These are phyloP conservation scores for Spheniscus humboldti DNA, from an alignment of 2,797 vertebrate species.

Conservation along the genomic window DNA sequence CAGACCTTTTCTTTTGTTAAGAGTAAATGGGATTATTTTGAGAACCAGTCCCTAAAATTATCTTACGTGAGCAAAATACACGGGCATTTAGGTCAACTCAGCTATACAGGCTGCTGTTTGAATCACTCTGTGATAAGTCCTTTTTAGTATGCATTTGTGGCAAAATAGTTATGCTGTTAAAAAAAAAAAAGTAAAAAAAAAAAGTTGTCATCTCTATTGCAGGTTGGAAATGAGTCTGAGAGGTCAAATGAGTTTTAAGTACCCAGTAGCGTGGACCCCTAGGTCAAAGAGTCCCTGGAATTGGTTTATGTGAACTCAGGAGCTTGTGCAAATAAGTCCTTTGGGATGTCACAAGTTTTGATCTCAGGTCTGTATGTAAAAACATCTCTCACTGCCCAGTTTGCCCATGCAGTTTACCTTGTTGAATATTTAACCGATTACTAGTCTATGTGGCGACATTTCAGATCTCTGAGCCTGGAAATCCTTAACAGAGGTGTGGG, in stretches of 20 bases:
- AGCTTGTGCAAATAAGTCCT: fast-evolving
- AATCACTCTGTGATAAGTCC: background rate
- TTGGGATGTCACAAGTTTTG: background rate
- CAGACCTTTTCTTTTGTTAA: background rate
- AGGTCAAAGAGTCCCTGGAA: background rate
- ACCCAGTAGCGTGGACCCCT: background rate
- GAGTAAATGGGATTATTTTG: background rate
- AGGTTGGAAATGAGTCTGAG: background rate
- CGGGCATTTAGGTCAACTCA: background rate
- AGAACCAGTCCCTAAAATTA: background rate
- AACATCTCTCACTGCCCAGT: background rate
- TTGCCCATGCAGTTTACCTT: background rate
- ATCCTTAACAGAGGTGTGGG: fast-evolving
- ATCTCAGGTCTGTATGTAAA: background rate
- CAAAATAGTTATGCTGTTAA: background rate
- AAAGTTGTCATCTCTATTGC: background rate
- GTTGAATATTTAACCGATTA: background rate
- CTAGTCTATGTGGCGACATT: background rate
- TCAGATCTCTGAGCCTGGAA: background rate
- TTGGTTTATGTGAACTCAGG: background rate
- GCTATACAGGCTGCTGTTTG: background rate
- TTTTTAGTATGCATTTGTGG: background rate
- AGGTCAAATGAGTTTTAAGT: background rate
- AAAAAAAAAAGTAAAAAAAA: background rate
- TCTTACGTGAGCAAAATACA: background rate